Base-by-base conservation (phyloP, 2,113 vertebrate genomes). In the Proteles cristata region DNA sequence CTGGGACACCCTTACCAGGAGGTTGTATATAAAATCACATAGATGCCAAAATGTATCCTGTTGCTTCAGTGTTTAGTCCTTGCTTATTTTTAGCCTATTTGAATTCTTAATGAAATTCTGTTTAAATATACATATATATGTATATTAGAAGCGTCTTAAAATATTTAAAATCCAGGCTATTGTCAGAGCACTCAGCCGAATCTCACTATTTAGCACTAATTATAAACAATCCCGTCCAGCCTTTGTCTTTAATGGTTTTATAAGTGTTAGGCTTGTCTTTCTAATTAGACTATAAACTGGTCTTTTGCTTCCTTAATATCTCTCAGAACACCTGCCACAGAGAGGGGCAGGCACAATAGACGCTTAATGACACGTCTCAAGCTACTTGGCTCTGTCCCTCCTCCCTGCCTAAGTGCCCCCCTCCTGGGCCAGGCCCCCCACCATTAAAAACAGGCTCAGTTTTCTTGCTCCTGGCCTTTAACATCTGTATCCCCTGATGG, bases 181-280 rank as follows among this genome's bases (percentile, higher is more conserved):
- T 74, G 61, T 77, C 91, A 82, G 82, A 55, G 25, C 26, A 35
- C 77, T 93, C 71, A 48, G 48, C 77, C 53, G 86, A 88, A 55
- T 73, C 45, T 73, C 31, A 43, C 71, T 94, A 16, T 58, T 95
- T 63, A 82, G 77, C 63, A 8, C 82, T 82, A 65, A 88, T 91
- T 95, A 91, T 85, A 91, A 98, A 88, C 81, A 88, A 79, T 63
- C 55, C 55, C 73, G n/a, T 91, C 97, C 79, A 66, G 71, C 73
- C 91, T 81, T 90, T 81, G 84, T 85, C 74, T 95, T 69, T 97
- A 95, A 95, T 94, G 91, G 88, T 65, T 90, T 94, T 94, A 25
- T 90, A 97, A 97, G 69, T 90, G 63, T 21, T 33, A 80, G 55
- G 87, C 93, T 92, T 92, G 55, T 86, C 94, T 92, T 92, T 92